Conservation (phyloP, 2,888 invertebrate genomes). For the Apantesis nais region DNA sequence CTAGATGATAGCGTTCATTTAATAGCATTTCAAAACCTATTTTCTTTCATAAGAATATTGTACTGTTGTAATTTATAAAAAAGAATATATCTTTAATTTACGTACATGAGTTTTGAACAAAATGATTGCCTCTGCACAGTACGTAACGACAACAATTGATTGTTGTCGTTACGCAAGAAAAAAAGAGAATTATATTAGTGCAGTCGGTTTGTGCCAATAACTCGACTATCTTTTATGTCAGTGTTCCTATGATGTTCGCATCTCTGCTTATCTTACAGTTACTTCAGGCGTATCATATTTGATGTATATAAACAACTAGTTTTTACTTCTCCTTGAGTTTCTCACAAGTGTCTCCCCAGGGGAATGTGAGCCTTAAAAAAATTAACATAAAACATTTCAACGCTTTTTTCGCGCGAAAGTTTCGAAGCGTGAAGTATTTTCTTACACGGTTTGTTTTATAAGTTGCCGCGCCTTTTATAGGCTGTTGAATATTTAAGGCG, state of each 20-base stretch:
- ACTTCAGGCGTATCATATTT: neutral
- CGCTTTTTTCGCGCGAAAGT: slow-evolving; percentile 12
- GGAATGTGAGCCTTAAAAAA: neutral
- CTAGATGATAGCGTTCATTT: neutral
- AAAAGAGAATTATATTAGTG: too few species aligned
- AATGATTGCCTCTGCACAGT: too few species aligned
- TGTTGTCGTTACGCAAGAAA: too few species aligned
- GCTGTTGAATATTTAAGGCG: slow-evolving; percentile 4
- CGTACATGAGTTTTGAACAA: neutral
- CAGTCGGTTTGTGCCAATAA: too few species aligned
- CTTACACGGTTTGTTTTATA: slow-evolving; percentile 12
- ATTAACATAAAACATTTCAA: slow-evolving; percentile 15
- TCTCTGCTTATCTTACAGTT: neutral
- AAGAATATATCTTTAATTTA: neutral
- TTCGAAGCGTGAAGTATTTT: slow-evolving; percentile 12
- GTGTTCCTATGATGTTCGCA: neutral
- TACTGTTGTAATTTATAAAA: neutral
- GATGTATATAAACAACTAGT: neutral
- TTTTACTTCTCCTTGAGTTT: slow-evolving; percentile 5
- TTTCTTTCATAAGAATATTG: neutral
- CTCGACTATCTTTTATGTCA: neutral
- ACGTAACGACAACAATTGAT: too few species aligned
- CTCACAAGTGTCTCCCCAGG: neutral
- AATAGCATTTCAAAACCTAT: neutral
- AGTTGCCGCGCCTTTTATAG: slow-evolving; percentile 12